Evolutionary conservation across 2,797 vertebrate species (phyloP).

Genomic region (Podargus strigoides): DNA sequence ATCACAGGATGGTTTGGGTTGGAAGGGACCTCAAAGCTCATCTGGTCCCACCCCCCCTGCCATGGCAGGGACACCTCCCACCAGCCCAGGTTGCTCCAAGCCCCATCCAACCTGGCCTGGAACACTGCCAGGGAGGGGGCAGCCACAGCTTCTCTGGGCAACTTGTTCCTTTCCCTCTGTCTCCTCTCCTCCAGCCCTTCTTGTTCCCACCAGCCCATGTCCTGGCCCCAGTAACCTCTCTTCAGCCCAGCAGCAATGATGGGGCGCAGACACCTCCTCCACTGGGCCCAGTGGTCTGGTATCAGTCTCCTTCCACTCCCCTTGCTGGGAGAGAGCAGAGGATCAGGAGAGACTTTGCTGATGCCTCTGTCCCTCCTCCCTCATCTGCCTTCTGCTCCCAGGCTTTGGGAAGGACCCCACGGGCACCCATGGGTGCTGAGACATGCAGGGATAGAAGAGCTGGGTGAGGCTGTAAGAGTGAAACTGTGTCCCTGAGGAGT

Average conservation of each 20-base stretch:
- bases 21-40: too few species aligned
- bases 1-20: too few species aligned
- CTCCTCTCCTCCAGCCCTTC: neutral
- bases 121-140: too few species aligned
- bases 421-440: neutral
- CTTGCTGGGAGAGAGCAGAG: too few species aligned
- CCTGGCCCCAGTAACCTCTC: neutral
- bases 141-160: too few species aligned
- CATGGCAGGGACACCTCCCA: too few species aligned
- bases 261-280: neutral
- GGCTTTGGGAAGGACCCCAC: neutral
- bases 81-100: too few species aligned
- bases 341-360: neutral
- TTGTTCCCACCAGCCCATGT: neutral
- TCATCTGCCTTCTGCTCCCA: neutral
- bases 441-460: neutral
- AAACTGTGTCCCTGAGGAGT: neutral
- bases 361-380: neutral
- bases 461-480: neutral
- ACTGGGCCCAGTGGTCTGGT: neutral
- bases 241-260: neutral
- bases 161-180: too few species aligned
- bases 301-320: neutral
- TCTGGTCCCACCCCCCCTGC: too few species aligned
- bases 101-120: too few species aligned